phyloP scores from a whole-genome alignment of 2,888 invertebrate species.

The Caenorhabditis uteleia region DNA sequence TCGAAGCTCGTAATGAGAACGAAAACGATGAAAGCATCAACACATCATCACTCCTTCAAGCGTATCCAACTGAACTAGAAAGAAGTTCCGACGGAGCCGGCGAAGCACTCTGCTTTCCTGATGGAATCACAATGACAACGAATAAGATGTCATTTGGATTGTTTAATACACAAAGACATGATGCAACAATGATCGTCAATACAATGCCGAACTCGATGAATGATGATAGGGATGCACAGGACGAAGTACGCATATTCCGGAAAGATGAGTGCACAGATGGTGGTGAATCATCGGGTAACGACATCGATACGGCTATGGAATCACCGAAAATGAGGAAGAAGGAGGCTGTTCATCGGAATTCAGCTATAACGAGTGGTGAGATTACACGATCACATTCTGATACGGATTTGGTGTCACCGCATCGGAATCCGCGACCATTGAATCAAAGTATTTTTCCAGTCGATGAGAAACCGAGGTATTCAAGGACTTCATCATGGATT shows the following conservation, averaged over 20 bases:
- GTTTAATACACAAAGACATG: constrained; percentile 2
- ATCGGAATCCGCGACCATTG: background rate
- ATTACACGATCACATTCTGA: constrained; percentile 17
- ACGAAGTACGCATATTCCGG: constrained; percentile 40
- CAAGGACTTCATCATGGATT: constrained; percentile 17
- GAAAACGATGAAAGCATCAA: constrained; percentile 26
- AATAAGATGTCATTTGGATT: background rate
- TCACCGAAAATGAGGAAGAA: background rate
- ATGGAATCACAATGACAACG: constrained; percentile 3
- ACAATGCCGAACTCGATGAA: constrained; percentile 29
- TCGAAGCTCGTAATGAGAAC: constrained; percentile 9
- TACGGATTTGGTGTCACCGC: constrained; percentile 9
- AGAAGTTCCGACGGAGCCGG: constrained; percentile 34
- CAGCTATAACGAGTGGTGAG: background rate
- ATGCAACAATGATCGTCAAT: constrained; percentile 5
- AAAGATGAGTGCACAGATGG: constrained; percentile 18
- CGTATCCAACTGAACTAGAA: constrained; percentile 5
- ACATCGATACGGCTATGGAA: constrained; percentile 6
- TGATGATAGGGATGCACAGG: constrained; percentile 38
- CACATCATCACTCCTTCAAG: constrained; percentile 26
- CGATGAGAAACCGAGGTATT: constrained; percentile 9
- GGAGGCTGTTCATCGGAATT: background rate
- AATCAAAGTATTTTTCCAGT: background rate
- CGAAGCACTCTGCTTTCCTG: constrained; percentile 30
- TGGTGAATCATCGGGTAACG: background rate